A percentile compares a stretch with the other conserved stretches of the same genome.
These are phyloP conservation scores for Festucalex cinctus DNA, from an alignment of 2,113 vertebrate genomes.

Conservation along the genomic window DNA sequence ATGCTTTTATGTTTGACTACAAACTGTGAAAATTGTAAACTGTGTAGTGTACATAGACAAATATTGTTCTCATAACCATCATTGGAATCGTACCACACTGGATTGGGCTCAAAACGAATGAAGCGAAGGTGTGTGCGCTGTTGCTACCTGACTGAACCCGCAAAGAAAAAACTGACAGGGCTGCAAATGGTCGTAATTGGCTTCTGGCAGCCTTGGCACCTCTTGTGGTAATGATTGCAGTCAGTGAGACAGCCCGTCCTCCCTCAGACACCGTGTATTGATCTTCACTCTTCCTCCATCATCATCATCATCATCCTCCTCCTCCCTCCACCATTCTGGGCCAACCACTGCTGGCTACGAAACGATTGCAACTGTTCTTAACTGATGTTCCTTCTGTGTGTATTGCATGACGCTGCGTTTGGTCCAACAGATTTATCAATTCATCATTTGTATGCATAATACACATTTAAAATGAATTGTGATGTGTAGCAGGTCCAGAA, in stretches of 20 bases:
- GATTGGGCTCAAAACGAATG: not conserved
- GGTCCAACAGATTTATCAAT: too few species aligned
- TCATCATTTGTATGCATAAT: too few species aligned
- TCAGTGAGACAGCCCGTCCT: slow-evolving; percentile 14
- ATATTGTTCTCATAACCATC: not conserved
- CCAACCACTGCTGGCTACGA: slow-evolving; percentile 8
- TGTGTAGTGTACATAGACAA: slow-evolving; percentile 17
- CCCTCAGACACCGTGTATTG: slow-evolving; percentile 21
- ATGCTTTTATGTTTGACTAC: not conserved
- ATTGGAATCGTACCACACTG: not conserved
- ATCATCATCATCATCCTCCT: slow-evolving; percentile 24
- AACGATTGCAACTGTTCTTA: slow-evolving; percentile 21
- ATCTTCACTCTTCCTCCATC: slow-evolving; percentile 19
- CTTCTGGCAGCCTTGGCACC: slow-evolving; percentile 39
- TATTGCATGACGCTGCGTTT: too few species aligned
- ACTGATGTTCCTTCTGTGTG: not conserved
- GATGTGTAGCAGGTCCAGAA: not conserved
- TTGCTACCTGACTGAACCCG: slow-evolving; percentile 25
- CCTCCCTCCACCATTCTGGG: not conserved
- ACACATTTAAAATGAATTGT: too few species aligned
- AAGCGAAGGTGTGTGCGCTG: slow-evolving; percentile 19
- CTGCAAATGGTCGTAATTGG: slow-evolving; percentile 53
- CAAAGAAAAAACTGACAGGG: slow-evolving; percentile 39
- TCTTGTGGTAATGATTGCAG: slow-evolving; percentile 37
- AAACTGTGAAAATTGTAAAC: not conserved